phyloP scores from a whole-genome alignment of 2,888 invertebrate genomes.

The Brachyopa scutellaris region DNA sequence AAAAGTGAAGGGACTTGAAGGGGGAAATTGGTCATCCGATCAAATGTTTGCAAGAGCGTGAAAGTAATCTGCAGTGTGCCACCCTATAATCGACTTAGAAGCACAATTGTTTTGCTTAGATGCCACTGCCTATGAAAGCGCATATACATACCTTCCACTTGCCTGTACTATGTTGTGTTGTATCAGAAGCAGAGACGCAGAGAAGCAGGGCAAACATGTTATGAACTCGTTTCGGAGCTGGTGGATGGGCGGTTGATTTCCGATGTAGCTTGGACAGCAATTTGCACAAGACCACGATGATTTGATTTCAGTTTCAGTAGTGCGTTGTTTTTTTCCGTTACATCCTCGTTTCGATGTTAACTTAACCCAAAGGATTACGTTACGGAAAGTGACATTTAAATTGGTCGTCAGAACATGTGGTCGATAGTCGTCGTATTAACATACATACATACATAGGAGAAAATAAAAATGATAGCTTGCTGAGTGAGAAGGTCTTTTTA shows the following conservation, averaged over 20 bases:
- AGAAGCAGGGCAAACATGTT: constrained; percentile 8
- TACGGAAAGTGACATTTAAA: not conserved
- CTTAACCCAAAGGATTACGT: not conserved
- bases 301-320: constrained; percentile 56
- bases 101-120: constrained; percentile 51
- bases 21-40: constrained; percentile 49
- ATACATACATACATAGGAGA: too few relatives aligned
- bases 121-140: not conserved
- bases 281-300: constrained; percentile 35
- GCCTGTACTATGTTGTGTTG: not conserved
- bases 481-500: too few relatives aligned
- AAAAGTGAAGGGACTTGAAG: constrained; percentile 18
- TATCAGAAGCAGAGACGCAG: not conserved
- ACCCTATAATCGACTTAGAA: constrained; percentile 59
- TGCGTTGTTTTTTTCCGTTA: not conserved
- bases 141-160: too few relatives aligned
- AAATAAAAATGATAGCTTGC: too few relatives aligned
- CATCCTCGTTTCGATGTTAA: constrained; percentile 5
- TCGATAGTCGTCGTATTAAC: too few relatives aligned
- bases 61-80: constrained; percentile 65
- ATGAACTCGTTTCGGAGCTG: constrained; percentile 30
- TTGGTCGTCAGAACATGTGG: constrained; percentile 1
- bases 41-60: constrained; percentile 68
- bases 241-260: constrained; percentile 10
- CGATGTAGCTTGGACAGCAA: constrained; percentile 17